phyloP scores from a whole-genome alignment of 2,113 vertebrate genomes.

The Gopherus evgoodei region DNA sequence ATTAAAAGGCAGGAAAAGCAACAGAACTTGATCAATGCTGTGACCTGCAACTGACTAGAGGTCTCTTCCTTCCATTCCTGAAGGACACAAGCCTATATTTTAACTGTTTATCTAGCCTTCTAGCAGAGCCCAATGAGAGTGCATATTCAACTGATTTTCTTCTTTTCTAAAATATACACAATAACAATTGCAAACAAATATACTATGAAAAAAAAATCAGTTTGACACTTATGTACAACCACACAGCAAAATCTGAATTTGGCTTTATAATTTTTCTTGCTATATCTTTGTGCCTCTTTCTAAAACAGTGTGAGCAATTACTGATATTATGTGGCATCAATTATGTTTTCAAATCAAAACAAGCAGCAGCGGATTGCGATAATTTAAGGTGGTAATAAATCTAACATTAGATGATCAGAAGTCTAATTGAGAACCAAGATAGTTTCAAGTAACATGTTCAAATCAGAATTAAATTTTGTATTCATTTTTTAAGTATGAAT shows the following conservation, averaged over 20 bases:
- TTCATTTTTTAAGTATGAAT: constrained; percentile 44
- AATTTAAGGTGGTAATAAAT: constrained; percentile 62
- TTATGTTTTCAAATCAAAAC: constrained; percentile 69
- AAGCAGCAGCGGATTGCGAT: constrained; percentile 60
- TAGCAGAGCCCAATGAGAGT: neutral
- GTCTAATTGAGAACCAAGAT: constrained; percentile 48
- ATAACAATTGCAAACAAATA: constrained; percentile 52
- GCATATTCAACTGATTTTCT: neutral
- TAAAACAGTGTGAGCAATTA: constrained; percentile 54
- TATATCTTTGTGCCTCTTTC: constrained; percentile 36
- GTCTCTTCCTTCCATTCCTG: neutral
- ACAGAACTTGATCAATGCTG: neutral
- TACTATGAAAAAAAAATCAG: constrained; percentile 23
- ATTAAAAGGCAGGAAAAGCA: neutral
- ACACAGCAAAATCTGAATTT: constrained; percentile 52
- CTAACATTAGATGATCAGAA: constrained; percentile 65
- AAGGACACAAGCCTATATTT: constrained; percentile 54
- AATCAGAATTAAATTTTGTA: constrained; percentile 60
- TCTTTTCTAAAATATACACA: constrained; percentile 58
- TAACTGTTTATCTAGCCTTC: constrained; percentile 36
- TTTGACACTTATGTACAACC: constrained; percentile 48
- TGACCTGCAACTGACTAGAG: neutral
- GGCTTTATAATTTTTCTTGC: constrained; percentile 51
- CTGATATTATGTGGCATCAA: constrained; percentile 59
- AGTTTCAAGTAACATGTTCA: constrained; percentile 47